These are phyloP conservation scores for Rachycentron canadum DNA, from an alignment of 2,797 vertebrate species.

Conservation along the genomic window DNA sequence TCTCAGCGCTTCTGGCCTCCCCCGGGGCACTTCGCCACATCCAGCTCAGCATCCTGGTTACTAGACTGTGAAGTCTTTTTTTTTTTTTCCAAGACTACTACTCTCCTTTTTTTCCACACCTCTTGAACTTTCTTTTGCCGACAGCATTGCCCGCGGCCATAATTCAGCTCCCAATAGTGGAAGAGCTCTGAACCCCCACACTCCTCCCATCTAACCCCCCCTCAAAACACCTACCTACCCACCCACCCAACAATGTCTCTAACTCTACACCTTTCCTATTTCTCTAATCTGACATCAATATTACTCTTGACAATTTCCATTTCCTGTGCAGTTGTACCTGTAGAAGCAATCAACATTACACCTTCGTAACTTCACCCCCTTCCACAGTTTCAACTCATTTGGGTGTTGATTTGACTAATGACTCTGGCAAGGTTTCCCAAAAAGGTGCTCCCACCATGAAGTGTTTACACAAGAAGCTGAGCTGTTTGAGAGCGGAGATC, in stretches of 20 bases:
- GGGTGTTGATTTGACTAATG: slow-evolving; percentile 53
- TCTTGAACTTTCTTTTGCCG: slow-evolving; percentile 83
- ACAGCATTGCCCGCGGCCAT: slow-evolving; percentile 75
- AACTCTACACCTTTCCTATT: slow-evolving; percentile 21
- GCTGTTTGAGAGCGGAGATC: slow-evolving; percentile 32
- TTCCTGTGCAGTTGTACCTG: background rate
- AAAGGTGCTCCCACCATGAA: slow-evolving; percentile 11
- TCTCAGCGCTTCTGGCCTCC: slow-evolving; percentile 65
- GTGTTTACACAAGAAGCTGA: slow-evolving; percentile 33
- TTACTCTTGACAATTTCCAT: slow-evolving; percentile 42
- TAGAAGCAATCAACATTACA: background rate
- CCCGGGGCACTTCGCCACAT: slow-evolving; percentile 69
- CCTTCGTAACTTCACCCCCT: slow-evolving; percentile 12
- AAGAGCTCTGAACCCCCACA: slow-evolving; percentile 68
- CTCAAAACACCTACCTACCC: background rate
- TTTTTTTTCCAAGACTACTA: slow-evolving; percentile 49
- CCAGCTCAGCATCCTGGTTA: slow-evolving; percentile 71
- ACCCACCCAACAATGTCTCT: slow-evolving; percentile 25
- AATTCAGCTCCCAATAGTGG: slow-evolving; percentile 70
- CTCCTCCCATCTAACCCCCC: slow-evolving; percentile 51
- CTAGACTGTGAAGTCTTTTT: slow-evolving; percentile 67
- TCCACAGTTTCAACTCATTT: slow-evolving; percentile 30
- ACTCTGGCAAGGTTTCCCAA: slow-evolving; percentile 29
- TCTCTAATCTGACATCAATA: slow-evolving; percentile 61
- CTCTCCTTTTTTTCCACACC: slow-evolving; percentile 63